These are phyloP conservation scores for Myathropa florea DNA, from an alignment of 2,888 invertebrate species.

Conservation along the genomic window DNA sequence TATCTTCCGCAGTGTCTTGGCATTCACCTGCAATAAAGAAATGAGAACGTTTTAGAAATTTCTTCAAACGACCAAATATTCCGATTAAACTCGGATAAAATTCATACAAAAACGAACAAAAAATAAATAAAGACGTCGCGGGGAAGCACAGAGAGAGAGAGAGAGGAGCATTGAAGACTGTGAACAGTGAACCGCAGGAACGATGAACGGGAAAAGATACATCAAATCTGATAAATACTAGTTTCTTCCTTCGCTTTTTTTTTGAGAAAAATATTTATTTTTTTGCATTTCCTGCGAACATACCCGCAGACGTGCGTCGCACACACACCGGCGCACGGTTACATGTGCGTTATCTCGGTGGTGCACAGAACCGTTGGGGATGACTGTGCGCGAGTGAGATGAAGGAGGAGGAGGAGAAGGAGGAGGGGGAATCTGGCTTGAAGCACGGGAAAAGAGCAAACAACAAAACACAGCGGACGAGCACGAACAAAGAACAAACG, in stretches of 20 bases:
- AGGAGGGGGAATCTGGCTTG: neutral
- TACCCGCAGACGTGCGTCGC: neutral
- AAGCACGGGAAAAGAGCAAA: neutral
- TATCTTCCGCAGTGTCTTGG: conserved; percentile 80
- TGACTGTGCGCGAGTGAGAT: neutral
- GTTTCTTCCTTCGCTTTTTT: conserved; percentile 41
- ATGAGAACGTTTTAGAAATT: conserved; percentile 40
- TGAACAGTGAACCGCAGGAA: neutral
- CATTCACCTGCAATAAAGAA: conserved; percentile 78
- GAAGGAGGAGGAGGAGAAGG: neutral
- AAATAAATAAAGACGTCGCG: neutral
- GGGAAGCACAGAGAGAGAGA: neutral
- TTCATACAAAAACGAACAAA: neutral
- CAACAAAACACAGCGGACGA: conserved; percentile 24
- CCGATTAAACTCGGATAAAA: conserved; percentile 38
- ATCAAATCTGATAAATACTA: conserved; percentile 62
- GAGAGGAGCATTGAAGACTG: neutral
- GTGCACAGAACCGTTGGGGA: neutral
- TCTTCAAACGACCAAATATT: conserved; percentile 2
- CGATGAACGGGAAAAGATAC: conserved; percentile 3
- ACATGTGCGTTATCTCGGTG: conserved; percentile 23
- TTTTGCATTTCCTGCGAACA: conserved; percentile 54
- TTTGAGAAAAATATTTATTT: neutral
- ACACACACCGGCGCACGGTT: neutral
- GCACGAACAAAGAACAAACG: conserved; percentile 58